A percentile compares a stretch with the other conserved stretches of the same genome.
Conservation (phyloP, 2,888 invertebrate genomes). For the Seira sanloemensis region DNA sequence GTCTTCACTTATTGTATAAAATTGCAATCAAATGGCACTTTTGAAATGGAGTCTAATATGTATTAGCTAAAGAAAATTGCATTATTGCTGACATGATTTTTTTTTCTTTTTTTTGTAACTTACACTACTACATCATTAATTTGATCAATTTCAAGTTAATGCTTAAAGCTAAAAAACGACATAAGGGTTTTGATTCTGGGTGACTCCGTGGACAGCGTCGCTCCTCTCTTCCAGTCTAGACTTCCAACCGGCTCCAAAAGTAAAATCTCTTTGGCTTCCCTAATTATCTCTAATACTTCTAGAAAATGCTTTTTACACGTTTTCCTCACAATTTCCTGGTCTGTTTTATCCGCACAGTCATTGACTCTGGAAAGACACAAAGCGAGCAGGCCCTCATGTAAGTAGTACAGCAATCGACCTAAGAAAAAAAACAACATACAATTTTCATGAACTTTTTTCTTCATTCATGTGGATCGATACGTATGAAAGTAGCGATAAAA, state of each 20-base stretch:
- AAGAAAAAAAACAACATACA: constrained; percentile 23
- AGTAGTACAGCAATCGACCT: constrained; percentile 61
- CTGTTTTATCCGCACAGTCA: constrained; percentile 59
- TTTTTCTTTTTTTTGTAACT: no score
- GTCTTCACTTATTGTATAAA: no score
- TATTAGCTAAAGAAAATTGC: no score
- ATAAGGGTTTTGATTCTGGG: constrained; percentile 62
- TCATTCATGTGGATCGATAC: neutral
- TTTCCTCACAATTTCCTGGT: constrained; percentile 62
- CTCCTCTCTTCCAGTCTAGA: constrained; percentile 59
- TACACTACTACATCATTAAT: no score
- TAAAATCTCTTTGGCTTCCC: constrained; percentile 61
- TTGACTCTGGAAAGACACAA: constrained; percentile 53
- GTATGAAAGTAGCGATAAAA: no score
- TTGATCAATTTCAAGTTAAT: constrained; percentile 24
- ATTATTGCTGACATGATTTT: no score
- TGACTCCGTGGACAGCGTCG: constrained; percentile 54
- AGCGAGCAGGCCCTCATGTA: constrained; percentile 56
- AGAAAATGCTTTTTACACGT: constrained; percentile 64
- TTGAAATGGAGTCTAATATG: no score
- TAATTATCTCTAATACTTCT: constrained; percentile 62
- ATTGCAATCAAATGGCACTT: no score
- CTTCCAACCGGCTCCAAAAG: constrained; percentile 51
- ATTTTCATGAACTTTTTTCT: constrained; percentile 19
- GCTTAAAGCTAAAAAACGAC: constrained; percentile 64